A percentile compares a stretch with the other conserved stretches of the same genome.
Conservation (phyloP, 2,797 vertebrate species). For the Chloroceryle inda region DNA sequence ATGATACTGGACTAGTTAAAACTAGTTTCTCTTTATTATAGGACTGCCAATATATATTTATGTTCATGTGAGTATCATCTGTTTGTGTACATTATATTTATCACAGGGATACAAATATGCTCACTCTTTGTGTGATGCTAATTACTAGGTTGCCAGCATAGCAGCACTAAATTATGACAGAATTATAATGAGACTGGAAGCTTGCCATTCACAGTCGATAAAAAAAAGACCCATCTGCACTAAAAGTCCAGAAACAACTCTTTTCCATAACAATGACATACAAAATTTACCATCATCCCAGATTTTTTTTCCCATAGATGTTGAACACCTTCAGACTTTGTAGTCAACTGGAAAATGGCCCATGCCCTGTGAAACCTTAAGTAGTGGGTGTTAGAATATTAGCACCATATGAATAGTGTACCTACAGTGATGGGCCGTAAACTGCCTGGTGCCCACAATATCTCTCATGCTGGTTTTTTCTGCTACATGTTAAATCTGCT, state of each 20-base stretch:
- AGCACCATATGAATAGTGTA: not conserved
- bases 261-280: not conserved
- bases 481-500: not conserved
- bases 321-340: not conserved
- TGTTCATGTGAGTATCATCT: not conserved
- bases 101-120: not conserved
- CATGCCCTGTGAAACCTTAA: not conserved
- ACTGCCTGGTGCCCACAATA: not conserved
- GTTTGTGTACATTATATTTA: slow-evolving; percentile 30
- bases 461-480: not conserved
- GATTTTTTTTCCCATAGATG: not conserved
- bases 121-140: slow-evolving; percentile 4
- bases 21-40: slow-evolving; percentile 20
- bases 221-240: not conserved
- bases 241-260: not conserved
- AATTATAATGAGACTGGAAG: not conserved
- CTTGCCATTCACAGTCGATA: not conserved
- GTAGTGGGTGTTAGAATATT: not conserved
- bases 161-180: not conserved
- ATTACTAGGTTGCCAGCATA: slow-evolving; percentile 25
- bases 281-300: not conserved
- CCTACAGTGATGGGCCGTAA: not conserved
- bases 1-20: not conserved
- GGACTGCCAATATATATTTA: not conserved
- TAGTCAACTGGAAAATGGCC: not conserved